phyloP scores from a whole-genome alignment of 2,113 vertebrate species.

The Opisthocomus hoazin region DNA sequence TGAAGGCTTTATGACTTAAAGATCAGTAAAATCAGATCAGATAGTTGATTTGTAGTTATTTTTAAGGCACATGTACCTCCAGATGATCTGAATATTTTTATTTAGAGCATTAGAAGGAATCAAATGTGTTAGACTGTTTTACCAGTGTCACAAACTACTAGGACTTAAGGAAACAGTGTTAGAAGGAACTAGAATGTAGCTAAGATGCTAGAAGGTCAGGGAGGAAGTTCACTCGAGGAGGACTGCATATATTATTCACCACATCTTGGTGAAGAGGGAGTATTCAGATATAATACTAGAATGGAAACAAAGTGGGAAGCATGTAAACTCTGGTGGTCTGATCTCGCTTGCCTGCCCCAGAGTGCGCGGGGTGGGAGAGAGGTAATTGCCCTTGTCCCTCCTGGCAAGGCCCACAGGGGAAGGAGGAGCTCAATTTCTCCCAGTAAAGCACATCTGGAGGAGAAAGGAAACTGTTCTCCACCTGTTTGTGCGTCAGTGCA shows the following conservation, averaged over 20 bases:
- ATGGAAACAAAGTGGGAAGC: neutral
- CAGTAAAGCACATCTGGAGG: rapidly evolving
- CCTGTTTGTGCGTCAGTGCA: neutral
- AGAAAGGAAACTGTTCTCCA: neutral
- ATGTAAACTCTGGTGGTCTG: neutral
- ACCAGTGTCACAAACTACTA: neutral
- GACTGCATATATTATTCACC: neutral
- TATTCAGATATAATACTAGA: neutral
- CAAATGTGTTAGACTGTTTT: neutral
- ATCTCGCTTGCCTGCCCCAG: neutral
- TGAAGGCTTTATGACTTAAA: neutral
- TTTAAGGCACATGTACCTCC: neutral
- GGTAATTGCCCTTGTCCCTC: rapidly evolving
- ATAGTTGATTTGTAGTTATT: neutral
- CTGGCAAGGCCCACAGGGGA: rapidly evolving
- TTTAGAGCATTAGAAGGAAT: neutral
- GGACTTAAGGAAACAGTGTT: neutral
- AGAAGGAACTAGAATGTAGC: neutral
- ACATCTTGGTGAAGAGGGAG: neutral
- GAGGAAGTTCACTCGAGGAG: neutral
- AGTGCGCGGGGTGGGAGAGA: neutral
- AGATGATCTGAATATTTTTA: neutral
- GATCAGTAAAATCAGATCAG: no score
- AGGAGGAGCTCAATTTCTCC: neutral
- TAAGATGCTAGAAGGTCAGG: neutral